Evolutionary conservation across 2,113 vertebrate genomes (phyloP), one percentile per base, ranked within the genome.

Genomic region (Platysteira castanea): DNA sequence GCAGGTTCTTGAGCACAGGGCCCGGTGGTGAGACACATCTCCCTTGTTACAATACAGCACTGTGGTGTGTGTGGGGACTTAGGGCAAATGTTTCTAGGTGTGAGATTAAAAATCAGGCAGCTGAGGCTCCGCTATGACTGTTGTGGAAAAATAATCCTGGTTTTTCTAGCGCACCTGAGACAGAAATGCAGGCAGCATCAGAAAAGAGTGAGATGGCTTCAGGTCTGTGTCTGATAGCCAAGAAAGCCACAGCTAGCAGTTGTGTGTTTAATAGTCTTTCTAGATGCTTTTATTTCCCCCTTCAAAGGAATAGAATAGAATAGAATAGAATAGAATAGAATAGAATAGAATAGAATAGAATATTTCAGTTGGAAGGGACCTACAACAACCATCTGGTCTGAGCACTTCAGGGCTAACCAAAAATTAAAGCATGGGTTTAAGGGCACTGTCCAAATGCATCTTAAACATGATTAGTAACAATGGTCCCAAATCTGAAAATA

Each of bases 141-240:
- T 15, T 63, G 35, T 33, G 19, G 47, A 17, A 63, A 80, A 91
- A 56, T 57, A 44, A 20, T 59, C 21, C 24, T 35, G 15, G 2
- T 35, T 89, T 74, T 91, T 59, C n/a, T 74, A 50, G 23, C 1
- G 2, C 17, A 2, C 9, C 0, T 0, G 2, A 39, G 52, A 26
- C 14, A 65, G 24, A 85, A 81, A 49, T 15, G 22, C 46, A 75
- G 19, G 42, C 57, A 70, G 35, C 31, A n/a, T 59, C 26, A 80
- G 57, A 12, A 64, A 79, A 88, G 27, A 54, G 12, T 4, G 10
- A 31, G 63, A 27, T 24, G 26, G 39, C 44, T 85, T 1, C 2
- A 75, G 39, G 22, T 68, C 21, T 69, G 11, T 87, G 49, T 70
- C 61, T 83, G 53, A 67, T 8, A 56, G 27, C 27, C n/a, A 85